These are phyloP conservation scores for Leptoteleia sp. DNA, from an alignment of 1,140 invertebrate genomes.

Conservation along the genomic window DNA sequence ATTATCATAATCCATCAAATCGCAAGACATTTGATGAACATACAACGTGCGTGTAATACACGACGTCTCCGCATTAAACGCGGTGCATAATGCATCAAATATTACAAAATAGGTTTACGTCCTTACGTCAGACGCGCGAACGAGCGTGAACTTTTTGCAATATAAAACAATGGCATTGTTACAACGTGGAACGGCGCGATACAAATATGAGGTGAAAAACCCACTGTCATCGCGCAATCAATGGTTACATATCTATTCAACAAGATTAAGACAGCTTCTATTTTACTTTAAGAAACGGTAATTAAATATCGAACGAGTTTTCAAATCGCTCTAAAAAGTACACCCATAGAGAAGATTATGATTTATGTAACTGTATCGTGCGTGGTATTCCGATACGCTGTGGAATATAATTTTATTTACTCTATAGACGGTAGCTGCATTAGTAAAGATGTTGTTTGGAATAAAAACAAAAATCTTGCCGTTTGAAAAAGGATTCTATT, in stretches of 20 bases:
- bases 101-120: conserved; percentile 43
- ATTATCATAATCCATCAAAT: conserved; percentile 64
- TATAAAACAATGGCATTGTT: conserved; percentile 46
- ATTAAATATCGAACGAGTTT: too few relatives aligned
- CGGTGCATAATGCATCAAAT: conserved; percentile 60
- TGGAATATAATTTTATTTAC: too few relatives aligned
- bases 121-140: conserved; percentile 43
- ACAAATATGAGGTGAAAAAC: conserved; percentile 44
- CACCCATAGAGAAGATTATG: too few relatives aligned
- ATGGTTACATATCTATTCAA: conserved; percentile 26
- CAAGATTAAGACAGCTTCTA: conserved; percentile 2
- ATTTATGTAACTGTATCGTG: too few relatives aligned
- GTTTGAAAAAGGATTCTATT: too few relatives aligned
- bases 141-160: conserved; percentile 27
- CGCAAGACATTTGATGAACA: conserved; percentile 55
- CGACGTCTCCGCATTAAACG: conserved; percentile 45
- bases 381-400: too few relatives aligned
- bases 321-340: too few relatives aligned
- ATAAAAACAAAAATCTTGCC: too few relatives aligned
- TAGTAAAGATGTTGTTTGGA: too few relatives aligned
- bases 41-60: conserved; percentile 44
- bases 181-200: conserved; percentile 12
- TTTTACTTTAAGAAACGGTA: too few relatives aligned
- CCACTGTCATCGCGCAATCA: conserved; percentile 27
- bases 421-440: too few relatives aligned